Percentiles rank a stretch among this genome's conserved stretches.
phyloP scores from a whole-genome alignment of 2,113 vertebrate species.

The Columba livia region DNA sequence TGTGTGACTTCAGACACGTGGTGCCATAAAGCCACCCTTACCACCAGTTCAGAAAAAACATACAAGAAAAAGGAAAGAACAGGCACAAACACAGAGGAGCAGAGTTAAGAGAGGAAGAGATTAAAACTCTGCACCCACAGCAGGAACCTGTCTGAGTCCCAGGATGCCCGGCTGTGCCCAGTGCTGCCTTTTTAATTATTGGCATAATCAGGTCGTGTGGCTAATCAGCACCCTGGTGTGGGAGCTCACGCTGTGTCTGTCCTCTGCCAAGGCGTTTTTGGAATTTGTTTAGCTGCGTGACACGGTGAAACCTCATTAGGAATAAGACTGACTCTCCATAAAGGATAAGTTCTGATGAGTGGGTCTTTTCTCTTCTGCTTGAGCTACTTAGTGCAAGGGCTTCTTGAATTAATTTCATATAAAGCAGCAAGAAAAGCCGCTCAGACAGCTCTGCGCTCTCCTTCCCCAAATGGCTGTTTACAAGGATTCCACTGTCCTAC shows the following conservation, averaged over 20 bases:
- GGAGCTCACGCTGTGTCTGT: not conserved
- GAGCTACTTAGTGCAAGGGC: not conserved
- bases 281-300: not conserved
- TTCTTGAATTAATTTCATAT: constrained; percentile 40
- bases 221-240: not conserved
- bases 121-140: not conserved
- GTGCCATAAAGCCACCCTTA: not conserved
- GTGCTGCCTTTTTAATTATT: not conserved
- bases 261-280: not conserved
- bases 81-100: not conserved
- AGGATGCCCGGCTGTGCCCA: not conserved
- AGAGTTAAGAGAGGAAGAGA: not conserved
- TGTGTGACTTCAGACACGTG: not conserved
- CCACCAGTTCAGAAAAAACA: too few relatives aligned
- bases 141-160: not conserved
- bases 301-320: constrained; percentile 20
- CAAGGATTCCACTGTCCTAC: not conserved
- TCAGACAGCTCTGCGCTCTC: not conserved
- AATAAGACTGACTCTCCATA: not conserved
- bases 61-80: not conserved
- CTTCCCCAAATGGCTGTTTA: not conserved
- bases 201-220: not conserved
- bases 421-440: constrained; percentile 10
- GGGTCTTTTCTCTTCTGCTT: constrained; percentile 23
- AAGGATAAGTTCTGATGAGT: constrained; percentile 44